A percentile compares a stretch with the other conserved stretches of the same genome.
phyloP scores from a whole-genome alignment of 2,888 invertebrate genomes.

The Epinotia brunnichana region DNA sequence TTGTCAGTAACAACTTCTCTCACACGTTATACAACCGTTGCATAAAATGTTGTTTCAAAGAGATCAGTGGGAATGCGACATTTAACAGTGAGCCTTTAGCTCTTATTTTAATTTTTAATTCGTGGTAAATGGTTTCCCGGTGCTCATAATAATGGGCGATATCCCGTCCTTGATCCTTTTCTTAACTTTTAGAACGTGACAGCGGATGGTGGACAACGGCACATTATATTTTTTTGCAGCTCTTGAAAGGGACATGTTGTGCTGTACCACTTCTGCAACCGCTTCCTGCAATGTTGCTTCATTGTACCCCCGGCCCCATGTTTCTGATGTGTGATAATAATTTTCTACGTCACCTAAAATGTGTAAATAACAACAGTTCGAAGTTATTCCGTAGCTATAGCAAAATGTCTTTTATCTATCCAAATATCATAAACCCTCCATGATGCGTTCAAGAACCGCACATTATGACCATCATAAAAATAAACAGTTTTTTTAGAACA shows the following conservation, averaged over 20 bases:
- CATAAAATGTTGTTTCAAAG: too few relatives aligned
- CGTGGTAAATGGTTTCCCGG: not conserved
- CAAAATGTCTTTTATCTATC: not conserved
- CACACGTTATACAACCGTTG: too few relatives aligned
- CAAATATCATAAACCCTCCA: too few relatives aligned
- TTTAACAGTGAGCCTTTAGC: too few relatives aligned
- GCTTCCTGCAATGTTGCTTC: not conserved
- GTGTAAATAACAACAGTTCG: not conserved
- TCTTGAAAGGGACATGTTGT: not conserved
- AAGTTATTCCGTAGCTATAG: not conserved
- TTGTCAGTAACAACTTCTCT: too few relatives aligned
- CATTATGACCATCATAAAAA: too few relatives aligned
- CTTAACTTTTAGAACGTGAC: constrained; percentile 3
- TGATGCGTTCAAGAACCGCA: too few relatives aligned
- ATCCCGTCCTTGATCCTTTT: not conserved
- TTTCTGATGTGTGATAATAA: not conserved
- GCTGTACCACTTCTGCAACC: not conserved
- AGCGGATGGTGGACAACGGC: not conserved
- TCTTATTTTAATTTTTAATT: not conserved
- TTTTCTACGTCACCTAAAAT: not conserved
- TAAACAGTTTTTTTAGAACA: too few relatives aligned
- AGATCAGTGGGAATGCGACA: too few relatives aligned
- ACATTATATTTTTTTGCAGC: not conserved
- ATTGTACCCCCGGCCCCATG: constrained; percentile 9
- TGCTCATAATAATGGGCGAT: not conserved